Evolutionary conservation across 2,888 invertebrate species (phyloP).

Genomic region (Gisinianus flammeolus): DNA sequence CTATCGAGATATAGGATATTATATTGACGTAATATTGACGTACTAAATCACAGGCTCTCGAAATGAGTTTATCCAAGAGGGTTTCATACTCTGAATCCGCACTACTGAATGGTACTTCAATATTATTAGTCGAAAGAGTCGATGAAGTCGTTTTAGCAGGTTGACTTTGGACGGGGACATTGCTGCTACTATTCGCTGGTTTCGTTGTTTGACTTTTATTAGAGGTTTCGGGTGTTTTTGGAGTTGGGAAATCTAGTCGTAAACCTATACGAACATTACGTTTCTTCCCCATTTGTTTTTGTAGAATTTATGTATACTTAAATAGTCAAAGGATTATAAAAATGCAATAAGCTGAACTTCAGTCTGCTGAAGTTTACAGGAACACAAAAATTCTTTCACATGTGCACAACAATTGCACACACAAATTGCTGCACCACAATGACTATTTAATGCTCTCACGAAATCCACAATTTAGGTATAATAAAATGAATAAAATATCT

Average conservation of each 20-base stretch:
- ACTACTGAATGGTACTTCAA: neutral
- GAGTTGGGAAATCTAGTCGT: slow-evolving; percentile 3
- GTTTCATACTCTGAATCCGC: slow-evolving; percentile 41
- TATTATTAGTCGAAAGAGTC: neutral
- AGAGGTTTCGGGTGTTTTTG: slow-evolving; percentile 6
- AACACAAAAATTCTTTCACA: no score
- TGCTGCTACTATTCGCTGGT: neutral
- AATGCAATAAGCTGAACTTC: no score
- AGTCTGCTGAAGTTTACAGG: no score
- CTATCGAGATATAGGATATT: neutral
- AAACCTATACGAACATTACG: slow-evolving; percentile 21
- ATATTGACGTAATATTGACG: neutral
- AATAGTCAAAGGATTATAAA: no score
- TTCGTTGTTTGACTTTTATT: slow-evolving; percentile 21
- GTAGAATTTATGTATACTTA: no score
- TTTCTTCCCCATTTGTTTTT: slow-evolving; percentile 45
- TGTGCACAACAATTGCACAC: no score
- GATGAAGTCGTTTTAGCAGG: neutral
- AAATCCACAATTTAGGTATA: no score
- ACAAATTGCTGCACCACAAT: no score
- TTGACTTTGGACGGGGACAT: neutral
- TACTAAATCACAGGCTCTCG: slow-evolving; percentile 43
- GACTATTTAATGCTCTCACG: no score
- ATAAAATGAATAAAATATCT: no score
- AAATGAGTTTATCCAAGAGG: slow-evolving; percentile 40